Base-by-base conservation (phyloP, 1,140 invertebrate species). In the Ips nitidus region DNA sequence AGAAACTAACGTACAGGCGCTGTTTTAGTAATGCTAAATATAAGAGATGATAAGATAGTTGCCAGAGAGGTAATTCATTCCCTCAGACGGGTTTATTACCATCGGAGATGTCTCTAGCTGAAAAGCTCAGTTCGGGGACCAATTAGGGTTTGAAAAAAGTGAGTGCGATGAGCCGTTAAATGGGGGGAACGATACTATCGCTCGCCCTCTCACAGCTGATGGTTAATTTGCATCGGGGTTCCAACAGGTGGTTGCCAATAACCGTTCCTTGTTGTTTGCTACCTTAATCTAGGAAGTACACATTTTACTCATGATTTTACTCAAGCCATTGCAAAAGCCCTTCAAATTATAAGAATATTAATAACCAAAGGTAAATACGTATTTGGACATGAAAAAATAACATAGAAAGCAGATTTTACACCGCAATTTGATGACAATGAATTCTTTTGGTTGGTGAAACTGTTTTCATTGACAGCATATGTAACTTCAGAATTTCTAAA, bases 1-100 rank as follows among this genome's bases (percentile, higher is more conserved):
- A 65, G 62, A 55, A 65, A 65, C 52, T 65, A 65, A 65, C 62
- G 52, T 65, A 55, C 37, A 65, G 50, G 50, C 62, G 52, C 62
- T 65, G 52, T 65, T 55, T 65, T 55, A 53, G 38, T 61, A 61
- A 61, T 47, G 59, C 43, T 50, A 50, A 61, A 61, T 61, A 61
- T 61, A 45, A 61, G 59, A 45, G 59, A 47, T 37, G 59, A 61
- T 61, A 61, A 61, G 59, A 61, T 61, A 61, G 59, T 37, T 55
- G 52, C n/a, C 59, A 4, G 38, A 41, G 38, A 61, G 59, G 59
- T 61, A 61, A 61, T 61, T 61, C 43, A 47, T 61, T 61, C 40
- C 43, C 22, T 36, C 6, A 61, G 39, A 50, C 59, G 43, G 42
- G n/a, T 61, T 47, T 61, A 47, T 61, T 61, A 47, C 40, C 56